Evolutionary conservation across 2,113 vertebrate genomes (phyloP).

Genomic region (Scartelaos histophorus): DNA sequence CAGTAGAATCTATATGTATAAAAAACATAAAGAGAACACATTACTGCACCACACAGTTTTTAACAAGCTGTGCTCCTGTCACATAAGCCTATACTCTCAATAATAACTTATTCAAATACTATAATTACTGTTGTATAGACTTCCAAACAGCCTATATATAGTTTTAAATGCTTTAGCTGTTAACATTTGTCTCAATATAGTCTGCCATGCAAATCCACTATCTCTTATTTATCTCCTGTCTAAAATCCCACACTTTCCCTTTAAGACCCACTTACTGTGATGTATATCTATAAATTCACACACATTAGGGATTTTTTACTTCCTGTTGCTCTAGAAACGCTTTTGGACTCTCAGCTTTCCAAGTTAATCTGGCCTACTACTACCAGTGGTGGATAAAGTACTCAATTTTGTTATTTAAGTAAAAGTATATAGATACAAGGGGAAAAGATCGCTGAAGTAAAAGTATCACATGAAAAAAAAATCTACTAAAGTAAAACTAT

Average conservation of each 20-base stretch:
- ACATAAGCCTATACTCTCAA: neutral
- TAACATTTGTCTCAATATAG: too few species aligned
- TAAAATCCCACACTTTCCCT: neutral
- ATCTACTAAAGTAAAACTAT: too few species aligned
- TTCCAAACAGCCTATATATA: neutral
- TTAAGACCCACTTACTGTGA: constrained; percentile 48
- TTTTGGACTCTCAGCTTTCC: constrained; percentile 7
- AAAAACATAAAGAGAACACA: neutral
- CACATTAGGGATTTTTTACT: constrained; percentile 29
- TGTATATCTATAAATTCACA: constrained; percentile 51
- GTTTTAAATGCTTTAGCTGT: neutral
- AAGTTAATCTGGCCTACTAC: neutral
- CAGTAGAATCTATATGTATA: too few species aligned
- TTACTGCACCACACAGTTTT: neutral
- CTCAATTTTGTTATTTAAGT: too few species aligned
- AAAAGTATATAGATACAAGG: too few species aligned
- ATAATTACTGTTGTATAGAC: neutral
- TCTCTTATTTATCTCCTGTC: neutral
- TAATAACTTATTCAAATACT: neutral
- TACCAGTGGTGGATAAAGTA: too few species aligned
- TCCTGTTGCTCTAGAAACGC: neutral
- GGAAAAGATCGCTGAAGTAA: too few species aligned
- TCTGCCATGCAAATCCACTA: too few species aligned
- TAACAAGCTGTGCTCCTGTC: neutral
- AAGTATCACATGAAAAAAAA: too few species aligned